Evolutionary conservation across 2,113 vertebrate species (phyloP).

Genomic region (Muscicapa adusta): DNA sequence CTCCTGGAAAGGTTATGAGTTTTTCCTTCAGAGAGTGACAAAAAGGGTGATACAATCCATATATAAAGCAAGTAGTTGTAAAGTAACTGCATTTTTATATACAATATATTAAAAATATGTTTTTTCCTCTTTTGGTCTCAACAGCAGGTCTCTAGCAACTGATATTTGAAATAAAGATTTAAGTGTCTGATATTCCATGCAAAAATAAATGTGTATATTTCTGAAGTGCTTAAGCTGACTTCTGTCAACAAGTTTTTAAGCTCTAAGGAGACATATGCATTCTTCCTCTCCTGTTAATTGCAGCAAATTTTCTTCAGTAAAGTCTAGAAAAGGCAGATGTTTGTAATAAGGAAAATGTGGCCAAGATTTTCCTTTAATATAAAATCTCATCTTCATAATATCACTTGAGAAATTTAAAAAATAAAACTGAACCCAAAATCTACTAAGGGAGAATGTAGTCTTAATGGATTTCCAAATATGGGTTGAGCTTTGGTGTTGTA

Average conservation of each 20-base stretch:
- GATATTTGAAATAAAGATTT: background rate
- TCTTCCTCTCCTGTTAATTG: background rate
- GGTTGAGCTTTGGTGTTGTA: constrained; percentile 75
- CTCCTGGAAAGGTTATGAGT: background rate
- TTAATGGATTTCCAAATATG: constrained; percentile 19
- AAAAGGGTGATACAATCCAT: background rate
- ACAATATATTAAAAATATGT: background rate
- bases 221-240: background rate
- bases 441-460: background rate
- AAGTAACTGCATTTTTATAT: background rate
- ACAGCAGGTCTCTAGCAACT: background rate
- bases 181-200: background rate
- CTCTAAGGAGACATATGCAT: background rate
- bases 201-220: background rate
- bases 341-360: background rate
- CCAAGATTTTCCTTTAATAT: background rate
- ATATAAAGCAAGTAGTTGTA: background rate
- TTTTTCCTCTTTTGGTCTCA: background rate
- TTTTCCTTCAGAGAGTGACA: background rate
- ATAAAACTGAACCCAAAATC: background rate
- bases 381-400: background rate
- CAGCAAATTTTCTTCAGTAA: background rate
- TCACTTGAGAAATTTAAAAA: background rate
- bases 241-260: background rate
- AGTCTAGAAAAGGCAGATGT: background rate